Base-by-base conservation (phyloP, 2,888 invertebrate species). In the Leucoma salicis region DNA sequence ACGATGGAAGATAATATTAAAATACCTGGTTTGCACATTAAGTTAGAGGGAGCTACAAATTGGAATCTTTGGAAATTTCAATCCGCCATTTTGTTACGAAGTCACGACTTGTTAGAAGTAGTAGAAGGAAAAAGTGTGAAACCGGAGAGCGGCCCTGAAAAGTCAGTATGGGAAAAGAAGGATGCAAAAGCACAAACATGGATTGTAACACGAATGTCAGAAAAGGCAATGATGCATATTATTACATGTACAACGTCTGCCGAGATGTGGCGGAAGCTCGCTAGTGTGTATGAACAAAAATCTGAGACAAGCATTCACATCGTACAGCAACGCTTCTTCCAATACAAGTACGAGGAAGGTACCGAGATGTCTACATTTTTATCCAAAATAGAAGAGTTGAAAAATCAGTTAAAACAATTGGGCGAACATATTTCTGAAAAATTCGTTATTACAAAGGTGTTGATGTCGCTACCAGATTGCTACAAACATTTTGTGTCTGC, bases 221-320 rank as follows among this genome's bases (percentile, higher is more conserved):
- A n/a, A n/a, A n/a, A n/a, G n/a, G n/a, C n/a, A n/a, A n/a, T n/a
- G n/a, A n/a, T n/a, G n/a, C n/a, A n/a, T 39, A 49, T 69, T 1
- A 45, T 63, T 0, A 33, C 63, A 2, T 67, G 67, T 41, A 40
- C 38, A 3, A 63, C 49, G 1, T 54, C 66, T 0, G 46, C 52
- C 0, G 54, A 63, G 21, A 70, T 70, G 65, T 70, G 70, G 69
- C n/a, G 29, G 11, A 72, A 70, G 35, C 38, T 69, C 5, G 14
- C 14, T 2, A 54, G 53, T 31, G 55, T 74, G 0, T 75, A 65
- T 42, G 72, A 76, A 36, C 69, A 70, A 41, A 74, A 69, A 42
- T 57, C 66, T 0, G 64, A 25, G 10, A 25, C 25, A 3, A 25
- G 25, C 25, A 25, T 25, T 25, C 25, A 25, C 25, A 25, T 25